Evolutionary conservation across 2,113 vertebrate species (phyloP).

Genomic region (Bambusicola thoracicus): DNA sequence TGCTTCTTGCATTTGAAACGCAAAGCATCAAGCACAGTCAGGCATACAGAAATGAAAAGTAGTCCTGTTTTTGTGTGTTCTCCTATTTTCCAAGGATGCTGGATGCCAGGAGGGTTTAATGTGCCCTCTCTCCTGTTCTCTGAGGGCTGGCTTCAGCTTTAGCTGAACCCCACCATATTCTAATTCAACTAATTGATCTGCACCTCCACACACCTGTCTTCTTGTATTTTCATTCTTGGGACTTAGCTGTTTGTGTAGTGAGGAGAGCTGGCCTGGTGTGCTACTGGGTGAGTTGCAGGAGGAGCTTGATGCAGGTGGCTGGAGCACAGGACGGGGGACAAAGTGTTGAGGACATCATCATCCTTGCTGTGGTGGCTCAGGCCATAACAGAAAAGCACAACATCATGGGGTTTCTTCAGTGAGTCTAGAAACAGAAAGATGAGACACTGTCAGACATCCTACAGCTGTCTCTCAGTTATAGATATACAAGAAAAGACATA

Average conservation of each 20-base stretch:
- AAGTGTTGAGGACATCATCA: not conserved
- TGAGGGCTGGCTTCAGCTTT: not conserved
- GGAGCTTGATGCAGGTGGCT: not conserved
- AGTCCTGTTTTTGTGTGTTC: not conserved
- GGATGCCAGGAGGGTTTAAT: not conserved
- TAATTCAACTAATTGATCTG: not conserved
- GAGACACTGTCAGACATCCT: not conserved
- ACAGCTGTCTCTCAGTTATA: not conserved
- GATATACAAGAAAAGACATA: not conserved
- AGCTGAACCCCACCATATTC: not conserved
- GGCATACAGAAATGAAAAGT: not conserved
- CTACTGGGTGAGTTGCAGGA: not conserved
- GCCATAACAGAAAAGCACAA: accelerated
- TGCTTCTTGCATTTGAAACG: not conserved
- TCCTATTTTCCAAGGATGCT: not conserved
- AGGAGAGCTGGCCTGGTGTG: not conserved
- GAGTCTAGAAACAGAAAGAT: not conserved
- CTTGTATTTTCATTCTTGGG: not conserved
- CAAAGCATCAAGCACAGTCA: not conserved
- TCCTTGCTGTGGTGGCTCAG: not conserved
- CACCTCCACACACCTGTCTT: not conserved
- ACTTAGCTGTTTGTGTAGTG: not conserved
- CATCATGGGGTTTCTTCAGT: not conserved
- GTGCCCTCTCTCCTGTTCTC: not conserved
- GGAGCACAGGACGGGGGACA: accelerated